Evolutionary conservation across 1,140 invertebrate genomes (phyloP).

Genomic region (Venturia canescens): DNA sequence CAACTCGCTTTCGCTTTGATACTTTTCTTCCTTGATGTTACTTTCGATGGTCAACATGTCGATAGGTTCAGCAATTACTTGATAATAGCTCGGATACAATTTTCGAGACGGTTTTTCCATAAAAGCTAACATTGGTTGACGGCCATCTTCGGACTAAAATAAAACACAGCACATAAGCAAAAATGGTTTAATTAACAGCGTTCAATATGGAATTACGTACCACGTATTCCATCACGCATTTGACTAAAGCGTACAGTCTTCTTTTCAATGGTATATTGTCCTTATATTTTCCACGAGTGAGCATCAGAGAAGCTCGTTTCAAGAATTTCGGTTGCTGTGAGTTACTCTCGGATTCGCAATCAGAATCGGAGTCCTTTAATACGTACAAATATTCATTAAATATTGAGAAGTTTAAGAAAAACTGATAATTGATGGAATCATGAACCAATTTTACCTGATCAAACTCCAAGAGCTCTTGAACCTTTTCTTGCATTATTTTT

Average conservation of each 20-base stretch:
- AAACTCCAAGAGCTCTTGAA: constrained; percentile 88
- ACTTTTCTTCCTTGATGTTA: constrained; percentile 89
- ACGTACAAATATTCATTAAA: background rate
- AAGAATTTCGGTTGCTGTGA: constrained; percentile 73
- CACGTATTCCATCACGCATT: constrained; percentile 87
- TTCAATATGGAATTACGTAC: constrained; percentile 75
- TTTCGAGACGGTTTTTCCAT: constrained; percentile 98
- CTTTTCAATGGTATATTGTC: constrained; percentile 84
- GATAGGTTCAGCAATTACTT: constrained; percentile 95
- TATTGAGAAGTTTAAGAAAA: background rate
- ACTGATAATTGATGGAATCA: constrained; percentile 36
- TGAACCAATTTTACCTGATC: constrained; percentile 80
- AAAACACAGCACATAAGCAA: constrained; percentile 47
- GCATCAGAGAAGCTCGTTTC: constrained; percentile 76
- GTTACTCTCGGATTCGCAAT: constrained; percentile 76
- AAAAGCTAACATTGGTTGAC: constrained; percentile 93
- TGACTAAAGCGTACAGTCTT: constrained; percentile 84
- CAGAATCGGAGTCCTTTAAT: constrained; percentile 77
- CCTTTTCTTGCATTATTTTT: constrained; percentile 90
- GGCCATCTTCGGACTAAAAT: constrained; percentile 84
- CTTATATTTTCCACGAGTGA: constrained; percentile 79
- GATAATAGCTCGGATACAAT: constrained; percentile 97
- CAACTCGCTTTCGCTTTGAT: constrained; percentile 81
- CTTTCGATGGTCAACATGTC: constrained; percentile 96
- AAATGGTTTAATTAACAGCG: constrained; percentile 28